Conservation (phyloP, 1,140 invertebrate species). For the Cherax destructor region DNA sequence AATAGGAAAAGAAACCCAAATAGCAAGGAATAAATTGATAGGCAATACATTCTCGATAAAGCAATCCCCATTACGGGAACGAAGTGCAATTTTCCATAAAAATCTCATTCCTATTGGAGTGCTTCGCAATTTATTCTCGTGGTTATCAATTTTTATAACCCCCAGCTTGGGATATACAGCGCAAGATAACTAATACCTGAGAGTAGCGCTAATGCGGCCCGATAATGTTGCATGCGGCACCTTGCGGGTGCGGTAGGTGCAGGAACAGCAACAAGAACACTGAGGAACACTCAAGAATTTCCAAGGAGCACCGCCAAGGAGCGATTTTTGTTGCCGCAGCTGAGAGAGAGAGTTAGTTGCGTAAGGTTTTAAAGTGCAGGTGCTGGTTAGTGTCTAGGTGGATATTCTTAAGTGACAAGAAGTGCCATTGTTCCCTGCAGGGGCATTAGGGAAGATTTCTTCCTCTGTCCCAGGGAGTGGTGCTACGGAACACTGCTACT, state of each 20-base stretch:
- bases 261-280: neutral
- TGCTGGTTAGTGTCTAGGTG: neutral
- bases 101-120: constrained; percentile 69
- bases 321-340: neutral
- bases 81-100: constrained; percentile 68
- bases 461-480: neutral
- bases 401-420: neutral
- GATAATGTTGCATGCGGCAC: constrained; percentile 47
- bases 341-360: neutral
- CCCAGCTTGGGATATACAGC: constrained; percentile 50
- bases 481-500: neutral
- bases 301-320: neutral
- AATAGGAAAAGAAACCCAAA: constrained; percentile 59
- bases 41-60: constrained; percentile 65
- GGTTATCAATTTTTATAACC: constrained; percentile 68
- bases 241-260: neutral
- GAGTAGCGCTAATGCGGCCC: constrained; percentile 61
- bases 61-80: constrained; percentile 65
- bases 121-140: constrained; percentile 65
- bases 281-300: neutral
- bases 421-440: neutral
- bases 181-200: constrained; percentile 67
- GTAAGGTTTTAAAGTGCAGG: constrained; percentile 3
- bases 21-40: constrained; percentile 63
- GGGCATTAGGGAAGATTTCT: neutral